Evolutionary conservation across 2,888 invertebrate genomes (phyloP).

Genomic region (Drosophila nr. medialis): DNA sequence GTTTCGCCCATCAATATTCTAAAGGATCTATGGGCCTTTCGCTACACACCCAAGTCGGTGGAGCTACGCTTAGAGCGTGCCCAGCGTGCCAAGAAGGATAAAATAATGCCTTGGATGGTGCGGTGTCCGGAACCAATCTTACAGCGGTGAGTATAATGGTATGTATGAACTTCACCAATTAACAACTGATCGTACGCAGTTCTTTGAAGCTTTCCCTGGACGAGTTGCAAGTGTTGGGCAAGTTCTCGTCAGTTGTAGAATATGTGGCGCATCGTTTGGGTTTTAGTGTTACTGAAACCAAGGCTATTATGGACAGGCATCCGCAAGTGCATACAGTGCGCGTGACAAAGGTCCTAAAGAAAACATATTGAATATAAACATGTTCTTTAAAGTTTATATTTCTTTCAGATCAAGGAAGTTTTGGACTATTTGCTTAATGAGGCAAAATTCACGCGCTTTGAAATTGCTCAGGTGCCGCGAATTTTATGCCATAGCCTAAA

Average conservation of each 20-base stretch:
- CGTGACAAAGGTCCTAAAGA: conserved; percentile 85
- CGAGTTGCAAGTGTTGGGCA: conserved; percentile 85
- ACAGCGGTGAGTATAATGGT: conserved; percentile 84
- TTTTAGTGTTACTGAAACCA: conserved; percentile 85
- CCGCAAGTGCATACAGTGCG: conserved; percentile 86
- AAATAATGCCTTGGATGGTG: conserved; percentile 89
- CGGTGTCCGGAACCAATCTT: conserved; percentile 87
- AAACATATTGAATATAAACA: not conserved
- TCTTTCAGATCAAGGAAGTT: conserved; percentile 86
- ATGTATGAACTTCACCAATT: not conserved
- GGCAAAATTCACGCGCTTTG: conserved; percentile 85
- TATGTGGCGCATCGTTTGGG: conserved; percentile 86
- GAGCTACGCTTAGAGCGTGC: conserved; percentile 85
- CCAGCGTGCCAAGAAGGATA: conserved; percentile 85
- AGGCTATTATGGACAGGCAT: conserved; percentile 85
- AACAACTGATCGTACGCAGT: conserved; percentile 58
- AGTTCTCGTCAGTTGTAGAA: conserved; percentile 85
- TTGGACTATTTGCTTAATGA: conserved; percentile 86
- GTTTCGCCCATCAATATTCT: conserved; percentile 86
- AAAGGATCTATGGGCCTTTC: conserved; percentile 88
- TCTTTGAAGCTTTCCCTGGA: conserved; percentile 81
- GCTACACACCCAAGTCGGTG: conserved; percentile 87
- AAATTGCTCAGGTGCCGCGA: conserved; percentile 86
- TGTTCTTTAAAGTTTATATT: not conserved
- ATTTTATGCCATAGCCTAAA: conserved; percentile 86